Percentiles rank a stretch among this genome's conserved stretches.
These are phyloP conservation scores for Eremobia ochroleuca DNA, from an alignment of 2,888 invertebrate genomes.

Conservation along the genomic window DNA sequence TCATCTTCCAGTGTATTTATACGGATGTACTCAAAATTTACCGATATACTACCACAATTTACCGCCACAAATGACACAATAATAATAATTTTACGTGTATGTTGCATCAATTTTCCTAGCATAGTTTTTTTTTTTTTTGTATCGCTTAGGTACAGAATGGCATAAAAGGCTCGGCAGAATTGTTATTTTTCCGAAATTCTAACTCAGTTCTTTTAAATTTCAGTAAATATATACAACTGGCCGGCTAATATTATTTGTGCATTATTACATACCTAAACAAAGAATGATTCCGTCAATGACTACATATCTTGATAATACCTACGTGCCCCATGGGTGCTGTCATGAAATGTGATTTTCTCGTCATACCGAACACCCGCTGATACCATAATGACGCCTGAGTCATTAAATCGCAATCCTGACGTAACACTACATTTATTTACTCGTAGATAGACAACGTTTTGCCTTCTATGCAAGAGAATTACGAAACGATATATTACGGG, in stretches of 20 bases:
- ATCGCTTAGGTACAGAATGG: neutral
- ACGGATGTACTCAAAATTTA: neutral
- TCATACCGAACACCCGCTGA: conserved; percentile 58
- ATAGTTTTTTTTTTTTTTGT: no score
- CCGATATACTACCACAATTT: neutral
- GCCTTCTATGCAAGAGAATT: conserved; percentile 48
- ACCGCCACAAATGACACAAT: no score
- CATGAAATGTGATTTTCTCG: conserved; percentile 59
- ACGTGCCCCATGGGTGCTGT: conserved; percentile 41
- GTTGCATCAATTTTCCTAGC: neutral
- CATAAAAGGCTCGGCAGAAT: neutral
- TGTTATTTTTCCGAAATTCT: neutral
- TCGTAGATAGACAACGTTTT: conserved; percentile 57
- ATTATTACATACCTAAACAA: conserved; percentile 2
- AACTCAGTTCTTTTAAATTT: neutral
- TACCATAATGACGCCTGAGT: conserved; percentile 45
- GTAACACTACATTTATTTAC: conserved; percentile 58
- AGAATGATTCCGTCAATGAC: conserved; percentile 17
- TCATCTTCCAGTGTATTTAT: no score
- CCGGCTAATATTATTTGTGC: neutral
- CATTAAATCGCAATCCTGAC: conserved; percentile 48
- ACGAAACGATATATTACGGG: conserved; percentile 53
- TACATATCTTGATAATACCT: conserved; percentile 15
- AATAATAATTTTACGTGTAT: neutral
- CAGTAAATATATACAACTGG: neutral